These are phyloP conservation scores for Nemurella pictetii DNA, from an alignment of 2,888 invertebrate species.

Conservation along the genomic window DNA sequence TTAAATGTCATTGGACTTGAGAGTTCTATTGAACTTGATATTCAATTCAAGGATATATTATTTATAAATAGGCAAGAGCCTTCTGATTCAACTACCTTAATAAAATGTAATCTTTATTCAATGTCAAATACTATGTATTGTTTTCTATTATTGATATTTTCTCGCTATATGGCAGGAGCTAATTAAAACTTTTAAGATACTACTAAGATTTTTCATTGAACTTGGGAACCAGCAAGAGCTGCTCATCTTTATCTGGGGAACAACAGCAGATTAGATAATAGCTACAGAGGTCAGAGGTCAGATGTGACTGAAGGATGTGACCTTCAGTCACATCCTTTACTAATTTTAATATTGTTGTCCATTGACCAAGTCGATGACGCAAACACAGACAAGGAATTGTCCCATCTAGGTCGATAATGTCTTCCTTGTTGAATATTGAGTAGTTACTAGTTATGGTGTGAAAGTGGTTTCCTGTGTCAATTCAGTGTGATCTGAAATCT, in stretches of 20 bases:
- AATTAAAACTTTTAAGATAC: not conserved
- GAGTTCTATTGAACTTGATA: not conserved
- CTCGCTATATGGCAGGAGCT: not conserved
- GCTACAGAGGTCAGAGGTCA: not conserved
- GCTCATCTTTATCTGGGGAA: not conserved
- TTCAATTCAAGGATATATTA: too few species aligned
- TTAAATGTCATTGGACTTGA: not conserved
- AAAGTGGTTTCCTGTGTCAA: not conserved
- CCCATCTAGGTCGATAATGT: not conserved
- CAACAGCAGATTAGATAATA: not conserved
- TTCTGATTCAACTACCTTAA: not conserved
- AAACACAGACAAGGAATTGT: not conserved
- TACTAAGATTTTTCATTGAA: not conserved
- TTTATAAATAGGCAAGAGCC: conserved; percentile 5
- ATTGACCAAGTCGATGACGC: not conserved
- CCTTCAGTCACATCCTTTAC: too few species aligned
- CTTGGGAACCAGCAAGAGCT: not conserved
- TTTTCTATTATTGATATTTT: not conserved
- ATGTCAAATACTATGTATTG: not conserved
- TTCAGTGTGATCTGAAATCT: too few species aligned
- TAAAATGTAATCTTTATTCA: not conserved
- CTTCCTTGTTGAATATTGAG: not conserved
- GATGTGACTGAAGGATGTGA: too few species aligned
- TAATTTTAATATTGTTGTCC: not conserved
- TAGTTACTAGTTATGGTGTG: not conserved